phyloP scores from a whole-genome alignment of 2,113 vertebrate species.

The Phalacrocorax pelagicus region DNA sequence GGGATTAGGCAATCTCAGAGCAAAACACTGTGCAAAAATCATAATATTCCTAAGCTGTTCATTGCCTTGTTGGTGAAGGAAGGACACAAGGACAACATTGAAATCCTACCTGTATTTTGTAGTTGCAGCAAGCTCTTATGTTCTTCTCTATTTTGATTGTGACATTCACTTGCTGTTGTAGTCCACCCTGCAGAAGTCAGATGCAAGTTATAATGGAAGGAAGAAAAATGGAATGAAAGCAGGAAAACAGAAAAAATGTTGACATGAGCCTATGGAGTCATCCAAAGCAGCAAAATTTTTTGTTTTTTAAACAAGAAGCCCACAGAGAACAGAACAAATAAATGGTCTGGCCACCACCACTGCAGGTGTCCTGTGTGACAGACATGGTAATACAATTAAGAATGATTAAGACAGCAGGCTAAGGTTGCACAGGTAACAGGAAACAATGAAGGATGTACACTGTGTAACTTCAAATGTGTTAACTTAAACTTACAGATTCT shows the following conservation, averaged over 20 bases:
- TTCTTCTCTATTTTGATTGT: slow-evolving; percentile 47
- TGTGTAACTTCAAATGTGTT: not conserved
- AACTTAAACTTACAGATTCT: not conserved
- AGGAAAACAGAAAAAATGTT: not conserved
- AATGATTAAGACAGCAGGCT: not conserved
- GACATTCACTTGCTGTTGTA: slow-evolving; percentile 48
- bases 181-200: slow-evolving; percentile 9
- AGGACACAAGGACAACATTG: not conserved
- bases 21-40: not conserved
- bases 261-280: not conserved
- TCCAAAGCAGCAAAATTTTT: not conserved
- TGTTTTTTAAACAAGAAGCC: not conserved
- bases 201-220: not conserved
- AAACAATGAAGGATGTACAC: not conserved
- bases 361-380: not conserved
- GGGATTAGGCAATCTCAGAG: not conserved
- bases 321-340: not conserved
- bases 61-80: not conserved
- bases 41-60: not conserved
- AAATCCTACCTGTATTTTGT: slow-evolving; percentile 66
- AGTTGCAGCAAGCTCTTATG: slow-evolving; percentile 62
- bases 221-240: not conserved
- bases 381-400: not conserved
- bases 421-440: not conserved
- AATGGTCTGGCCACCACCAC: not conserved